A percentile compares a stretch with the other conserved stretches of the same genome.
phyloP scores from a whole-genome alignment of 2,888 invertebrate species.

The Cynaeus angustus region DNA sequence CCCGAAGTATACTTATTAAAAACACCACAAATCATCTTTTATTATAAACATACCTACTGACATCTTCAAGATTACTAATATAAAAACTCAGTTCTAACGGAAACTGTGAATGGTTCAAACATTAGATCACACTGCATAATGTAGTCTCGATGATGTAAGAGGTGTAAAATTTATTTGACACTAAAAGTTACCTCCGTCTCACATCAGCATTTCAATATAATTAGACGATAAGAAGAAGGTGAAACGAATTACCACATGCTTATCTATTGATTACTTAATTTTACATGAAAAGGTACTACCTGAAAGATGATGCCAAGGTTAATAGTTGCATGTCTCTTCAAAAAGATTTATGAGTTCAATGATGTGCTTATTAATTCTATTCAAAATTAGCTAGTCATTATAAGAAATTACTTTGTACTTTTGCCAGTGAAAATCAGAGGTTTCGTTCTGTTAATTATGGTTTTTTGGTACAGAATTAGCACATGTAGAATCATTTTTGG shows the following conservation, averaged over 20 bases:
- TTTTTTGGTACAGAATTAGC: too few relatives aligned
- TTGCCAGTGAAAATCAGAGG: too few relatives aligned
- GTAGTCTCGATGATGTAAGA: conserved; percentile 18
- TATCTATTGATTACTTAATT: background rate
- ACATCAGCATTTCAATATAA: background rate
- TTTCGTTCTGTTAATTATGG: too few relatives aligned
- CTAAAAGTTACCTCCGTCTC: background rate
- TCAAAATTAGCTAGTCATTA: too few relatives aligned
- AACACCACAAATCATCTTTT: too few relatives aligned
- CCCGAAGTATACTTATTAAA: too few relatives aligned
- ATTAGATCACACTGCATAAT: conserved; percentile 20
- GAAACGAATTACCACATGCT: background rate
- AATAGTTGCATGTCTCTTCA: background rate
- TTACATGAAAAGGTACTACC: background rate
- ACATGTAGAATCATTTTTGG: too few relatives aligned
- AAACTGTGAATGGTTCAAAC: conserved; percentile 1
- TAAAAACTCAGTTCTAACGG: conserved; percentile 3
- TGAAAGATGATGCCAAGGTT: conserved; percentile 1
- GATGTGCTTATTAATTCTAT: background rate
- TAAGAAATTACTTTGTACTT: too few relatives aligned
- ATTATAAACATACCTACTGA: background rate
- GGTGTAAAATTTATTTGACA: conserved; percentile 2
- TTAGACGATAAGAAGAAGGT: background rate
- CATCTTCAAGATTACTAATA: background rate
- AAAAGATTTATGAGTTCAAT: background rate